Evolutionary conservation across 2,113 vertebrate species (phyloP).

Genomic region (Melozone crissalis): DNA sequence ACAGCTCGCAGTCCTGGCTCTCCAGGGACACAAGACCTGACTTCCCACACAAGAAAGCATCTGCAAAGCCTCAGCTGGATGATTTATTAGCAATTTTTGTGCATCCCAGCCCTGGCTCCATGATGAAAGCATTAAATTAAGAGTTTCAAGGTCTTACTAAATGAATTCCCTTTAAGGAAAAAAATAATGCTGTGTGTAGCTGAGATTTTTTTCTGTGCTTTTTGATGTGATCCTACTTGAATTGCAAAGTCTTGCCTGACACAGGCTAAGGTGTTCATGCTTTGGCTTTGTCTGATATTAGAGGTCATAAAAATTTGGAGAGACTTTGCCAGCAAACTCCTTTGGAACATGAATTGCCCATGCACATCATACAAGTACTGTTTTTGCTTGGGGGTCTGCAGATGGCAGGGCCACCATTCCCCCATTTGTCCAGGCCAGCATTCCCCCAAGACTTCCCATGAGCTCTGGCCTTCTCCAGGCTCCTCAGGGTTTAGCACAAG

Average conservation of each 20-base stretch:
- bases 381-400: not conserved
- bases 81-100: not conserved
- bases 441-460: not conserved
- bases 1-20: rapidly evolving
- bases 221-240: not conserved
- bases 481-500: not conserved
- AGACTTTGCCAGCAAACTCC: not conserved
- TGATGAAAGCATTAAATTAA: not conserved
- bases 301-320: not conserved
- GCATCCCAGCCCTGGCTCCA: not conserved
- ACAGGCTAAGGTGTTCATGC: not conserved
- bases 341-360: not conserved
- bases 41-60: not conserved
- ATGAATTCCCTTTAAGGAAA: not conserved
- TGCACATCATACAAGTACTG: not conserved
- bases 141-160: not conserved
- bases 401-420: not conserved
- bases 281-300: not conserved
- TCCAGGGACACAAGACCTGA: not conserved
- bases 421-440: not conserved
- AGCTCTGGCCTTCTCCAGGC: not conserved
- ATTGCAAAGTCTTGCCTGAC: not conserved
- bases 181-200: not conserved
- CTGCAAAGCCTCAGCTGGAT: not conserved
- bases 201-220: not conserved